Conservation (phyloP, 2,797 vertebrate species). For the Leptatherina wallacei region DNA sequence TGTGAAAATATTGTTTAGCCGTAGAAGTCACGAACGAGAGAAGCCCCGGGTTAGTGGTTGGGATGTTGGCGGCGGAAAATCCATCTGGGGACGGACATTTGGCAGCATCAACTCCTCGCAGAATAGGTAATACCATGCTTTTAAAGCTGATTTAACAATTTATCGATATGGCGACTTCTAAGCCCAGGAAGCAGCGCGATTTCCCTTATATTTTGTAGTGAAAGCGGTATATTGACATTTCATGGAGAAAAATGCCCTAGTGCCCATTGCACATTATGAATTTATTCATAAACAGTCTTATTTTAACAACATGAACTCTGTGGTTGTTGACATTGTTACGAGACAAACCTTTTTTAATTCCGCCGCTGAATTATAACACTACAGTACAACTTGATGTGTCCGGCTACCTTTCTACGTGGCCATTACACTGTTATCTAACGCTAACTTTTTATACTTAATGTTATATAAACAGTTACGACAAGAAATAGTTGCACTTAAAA, state of each 20-base stretch:
- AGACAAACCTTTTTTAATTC: accelerated
- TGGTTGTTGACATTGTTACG: neutral
- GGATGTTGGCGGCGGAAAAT: slow-evolving; percentile 82
- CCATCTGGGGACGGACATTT: slow-evolving; percentile 76
- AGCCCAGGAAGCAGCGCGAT: accelerated
- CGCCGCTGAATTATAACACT: neutral
- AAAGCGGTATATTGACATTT: neutral
- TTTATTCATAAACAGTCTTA: neutral
- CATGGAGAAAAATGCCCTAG: neutral
- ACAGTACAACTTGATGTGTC: neutral
- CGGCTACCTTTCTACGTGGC: slow-evolving; percentile 1
- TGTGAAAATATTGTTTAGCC: slow-evolving; percentile 26
- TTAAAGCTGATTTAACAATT: accelerated
- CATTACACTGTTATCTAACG: slow-evolving; percentile 1
- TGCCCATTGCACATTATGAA: neutral
- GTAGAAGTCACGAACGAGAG: slow-evolving; percentile 21
- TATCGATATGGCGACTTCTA: neutral
- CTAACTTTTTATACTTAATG: neutral
- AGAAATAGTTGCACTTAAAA: neutral
- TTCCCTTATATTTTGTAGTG: accelerated
- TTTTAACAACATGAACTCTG: neutral
- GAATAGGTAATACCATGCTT: slow-evolving; percentile 68
- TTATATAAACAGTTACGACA: neutral
- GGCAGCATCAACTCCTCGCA: slow-evolving; percentile 73
- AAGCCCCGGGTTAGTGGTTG: slow-evolving; percentile 57